Evolutionary conservation across 2,888 invertebrate genomes (phyloP), one percentile per base, ranked within the genome.

Genomic region (Coelopa pilipes): DNA sequence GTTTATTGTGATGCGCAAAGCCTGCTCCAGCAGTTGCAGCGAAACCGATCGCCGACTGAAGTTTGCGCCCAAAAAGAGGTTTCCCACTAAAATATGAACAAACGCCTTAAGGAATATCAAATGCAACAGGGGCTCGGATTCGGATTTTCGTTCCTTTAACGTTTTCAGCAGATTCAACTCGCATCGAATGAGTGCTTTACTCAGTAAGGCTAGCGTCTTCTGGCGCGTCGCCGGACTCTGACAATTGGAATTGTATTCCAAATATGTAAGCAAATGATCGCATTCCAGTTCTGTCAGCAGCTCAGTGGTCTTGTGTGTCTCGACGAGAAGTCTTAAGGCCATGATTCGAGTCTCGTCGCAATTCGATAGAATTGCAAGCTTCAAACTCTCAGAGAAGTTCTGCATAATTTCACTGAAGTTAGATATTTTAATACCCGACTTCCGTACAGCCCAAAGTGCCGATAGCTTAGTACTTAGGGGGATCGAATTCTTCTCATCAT

Each of bases 271-370:
- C 34, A 95, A 87, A 17, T 92, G 89, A 1, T 89, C 83, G 50
- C 96, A 88, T 82, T 96, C 96, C 59, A 88, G 87, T 0, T 82
- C 73, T 0, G 89, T 84, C 77, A 94, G 90, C 13, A 88, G 78
- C 82, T 94, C 93, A 1, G 95, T 94, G 1, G 91, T 91, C 84
- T 93, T 93, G 69, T 91, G 92, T 0, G 91, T 92, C 81, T 95
- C 94, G 69, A 93, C 92, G 49, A 96, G 85, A 21, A 95, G 87
- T 0, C 91, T 90, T 68, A 95, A 88, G 0, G 92, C 90, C 77
- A 92, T 89, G 10, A 94, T 87, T 45, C 95, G 89, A 1, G 92
- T 90, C 92, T 95, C 83, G 63, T 87, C 85, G 47, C 83, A 81
- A 66, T 80, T 79, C 0, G 83, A 83, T 0, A 90, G 88, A 46